Base-by-base conservation (phyloP, 2,113 vertebrate species). In the Bubalus kerabau region DNA sequence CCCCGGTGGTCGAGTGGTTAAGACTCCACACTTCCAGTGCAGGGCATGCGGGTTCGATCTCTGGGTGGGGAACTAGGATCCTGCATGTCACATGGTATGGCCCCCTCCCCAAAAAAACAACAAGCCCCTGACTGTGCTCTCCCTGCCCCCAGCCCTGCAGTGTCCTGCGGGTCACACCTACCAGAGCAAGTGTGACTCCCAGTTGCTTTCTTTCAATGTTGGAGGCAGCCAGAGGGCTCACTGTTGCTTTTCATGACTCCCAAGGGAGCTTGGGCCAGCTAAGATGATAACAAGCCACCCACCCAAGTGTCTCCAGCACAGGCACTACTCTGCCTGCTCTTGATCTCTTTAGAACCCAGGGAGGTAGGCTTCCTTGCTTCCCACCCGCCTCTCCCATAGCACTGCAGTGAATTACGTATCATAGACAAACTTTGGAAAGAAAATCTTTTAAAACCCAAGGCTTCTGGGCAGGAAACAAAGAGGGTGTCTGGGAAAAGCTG, bases 61-160 rank as follows among this genome's bases (percentile, higher is more conserved):
- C 67, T 74, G 67, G 67, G n/a, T 40, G 11, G 67, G 67, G 36
- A 40, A 74, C 36, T 74, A 74, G 24, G 71, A 40, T 43, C 36
- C 71, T 43, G 36, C 19, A 6, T 40, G 11, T 74, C 21, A 5
- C 21, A 24, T 23, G 71, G 71, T 24, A 74, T 43, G 71, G 7
- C 21, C 21, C n/a, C 2, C n/a, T 67, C 71, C 9, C 19, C 2
- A 0, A 1, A 13, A 43, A 40, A 74, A 13, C 36, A 62, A 15
- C 60, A 81, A 92, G 62, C 43, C 26, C 59, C 71, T 21, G 30
- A 21, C 23, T 19, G 10, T 30, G 7, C 17, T 1, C 6, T 46
- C 16, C 24, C 3, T 2, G 32, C 57, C 54, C 26, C 28, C 6
- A 21, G 54, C 6, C 8, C 40, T 28, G 32, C 28, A 10, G 57